A percentile compares a stretch with the other conserved stretches of the same genome.
These are phyloP conservation scores for Mastomys coucha DNA, from an alignment of 2,113 vertebrate species.

Conservation along the genomic window DNA sequence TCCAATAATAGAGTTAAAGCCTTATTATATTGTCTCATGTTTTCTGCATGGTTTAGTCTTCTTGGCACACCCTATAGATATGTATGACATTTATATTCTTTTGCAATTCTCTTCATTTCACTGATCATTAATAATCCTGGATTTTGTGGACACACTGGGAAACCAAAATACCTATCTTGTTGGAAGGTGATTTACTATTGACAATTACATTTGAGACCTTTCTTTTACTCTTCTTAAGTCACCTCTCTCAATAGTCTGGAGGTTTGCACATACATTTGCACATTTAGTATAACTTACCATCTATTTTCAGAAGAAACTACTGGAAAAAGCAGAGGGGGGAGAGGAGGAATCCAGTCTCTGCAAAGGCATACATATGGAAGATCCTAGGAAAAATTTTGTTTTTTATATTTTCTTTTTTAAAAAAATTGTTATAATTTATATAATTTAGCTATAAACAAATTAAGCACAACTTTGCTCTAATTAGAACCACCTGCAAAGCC, in stretches of 20 bases:
- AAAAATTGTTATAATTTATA: not conserved
- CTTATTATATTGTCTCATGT: not conserved
- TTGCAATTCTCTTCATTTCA: not conserved
- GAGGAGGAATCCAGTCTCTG: not conserved
- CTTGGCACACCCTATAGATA: not conserved
- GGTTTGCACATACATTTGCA: not conserved
- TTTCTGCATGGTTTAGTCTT: conserved; percentile 12
- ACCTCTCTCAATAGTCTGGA: conserved; percentile 7
- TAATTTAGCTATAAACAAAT: conserved; percentile 58
- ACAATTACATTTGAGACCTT: not conserved
- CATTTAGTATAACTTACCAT: not conserved
- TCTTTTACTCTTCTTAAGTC: not conserved
- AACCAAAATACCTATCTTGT: not conserved
- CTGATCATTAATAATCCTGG: not conserved
- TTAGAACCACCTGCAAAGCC: conserved; percentile 43
- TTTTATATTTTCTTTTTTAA: not conserved
- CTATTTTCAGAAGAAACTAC: conserved; percentile 13
- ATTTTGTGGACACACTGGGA: not conserved
- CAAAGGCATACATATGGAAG: not conserved
- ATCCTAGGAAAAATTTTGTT: not conserved
- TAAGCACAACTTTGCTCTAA: conserved; percentile 53
- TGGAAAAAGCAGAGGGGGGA: not conserved
- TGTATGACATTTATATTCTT: not conserved
- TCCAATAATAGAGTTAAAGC: not conserved
- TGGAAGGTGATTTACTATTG: not conserved